phyloP scores from a whole-genome alignment of 2,797 vertebrate genomes.

The Oceanodroma leucorhoa region DNA sequence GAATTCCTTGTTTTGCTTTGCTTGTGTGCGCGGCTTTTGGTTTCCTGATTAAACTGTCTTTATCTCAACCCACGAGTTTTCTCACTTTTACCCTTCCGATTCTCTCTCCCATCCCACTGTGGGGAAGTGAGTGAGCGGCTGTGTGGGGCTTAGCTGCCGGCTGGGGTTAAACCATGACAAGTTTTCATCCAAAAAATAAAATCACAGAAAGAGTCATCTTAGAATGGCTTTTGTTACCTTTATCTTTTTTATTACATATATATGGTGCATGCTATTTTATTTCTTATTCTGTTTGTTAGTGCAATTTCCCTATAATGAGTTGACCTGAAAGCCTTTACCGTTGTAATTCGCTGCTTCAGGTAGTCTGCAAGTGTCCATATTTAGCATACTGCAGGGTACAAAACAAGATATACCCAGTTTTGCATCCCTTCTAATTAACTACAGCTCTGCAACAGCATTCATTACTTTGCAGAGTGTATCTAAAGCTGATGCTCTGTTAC shows the following conservation, averaged over 20 bases:
- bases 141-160: too few relatives aligned
- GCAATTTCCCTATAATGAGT: background rate
- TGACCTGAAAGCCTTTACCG: background rate
- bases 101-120: too few relatives aligned
- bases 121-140: too few relatives aligned
- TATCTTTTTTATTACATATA: background rate
- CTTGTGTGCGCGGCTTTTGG: too few relatives aligned
- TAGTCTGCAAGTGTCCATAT: background rate
- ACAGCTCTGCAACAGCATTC: background rate
- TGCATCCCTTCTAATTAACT: background rate
- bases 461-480: background rate
- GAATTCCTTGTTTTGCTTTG: too few relatives aligned
- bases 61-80: too few relatives aligned
- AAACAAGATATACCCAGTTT: background rate
- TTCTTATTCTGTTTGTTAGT: background rate
- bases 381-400: background rate
- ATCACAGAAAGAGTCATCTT: background rate
- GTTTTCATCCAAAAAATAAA: background rate
- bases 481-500: background rate
- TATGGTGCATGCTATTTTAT: background rate
- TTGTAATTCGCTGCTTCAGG: background rate
- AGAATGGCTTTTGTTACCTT: background rate
- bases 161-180: too few relatives aligned
- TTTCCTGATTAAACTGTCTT: too few relatives aligned
- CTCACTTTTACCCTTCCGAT: too few relatives aligned